Evolutionary conservation across 1,140 invertebrate species (phyloP).

Genomic region (Ceratina australensis): DNA sequence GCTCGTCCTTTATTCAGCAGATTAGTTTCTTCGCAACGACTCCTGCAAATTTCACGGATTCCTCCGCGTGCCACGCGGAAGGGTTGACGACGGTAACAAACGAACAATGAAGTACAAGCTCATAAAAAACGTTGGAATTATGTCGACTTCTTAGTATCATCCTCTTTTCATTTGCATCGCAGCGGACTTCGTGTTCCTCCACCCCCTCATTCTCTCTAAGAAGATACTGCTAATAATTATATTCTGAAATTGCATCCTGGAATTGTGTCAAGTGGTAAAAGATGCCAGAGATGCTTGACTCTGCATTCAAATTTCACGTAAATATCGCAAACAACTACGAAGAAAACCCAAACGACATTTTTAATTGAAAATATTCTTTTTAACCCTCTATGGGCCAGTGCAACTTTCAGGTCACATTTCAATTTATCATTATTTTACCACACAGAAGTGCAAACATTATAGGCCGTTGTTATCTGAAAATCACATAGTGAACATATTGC

Average conservation of each 20-base stretch:
- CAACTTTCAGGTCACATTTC: no score
- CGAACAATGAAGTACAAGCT: neutral
- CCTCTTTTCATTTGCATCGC: neutral
- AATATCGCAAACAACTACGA: neutral
- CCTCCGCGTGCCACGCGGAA: neutral
- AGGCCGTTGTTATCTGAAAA: no score
- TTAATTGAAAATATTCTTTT: neutral
- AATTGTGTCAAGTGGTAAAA: neutral
- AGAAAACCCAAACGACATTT: neutral
- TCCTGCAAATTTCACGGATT: neutral
- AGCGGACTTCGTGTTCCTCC: neutral
- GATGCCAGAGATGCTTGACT: neutral
- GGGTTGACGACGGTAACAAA: no score
- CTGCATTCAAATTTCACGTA: slow-evolving; percentile 12
- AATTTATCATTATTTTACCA: no score
- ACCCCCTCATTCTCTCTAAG: neutral
- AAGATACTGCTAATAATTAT: slow-evolving; percentile 10
- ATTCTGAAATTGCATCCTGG: neutral
- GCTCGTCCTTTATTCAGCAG: neutral
- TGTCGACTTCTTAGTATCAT: neutral
- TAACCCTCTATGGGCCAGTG: no score
- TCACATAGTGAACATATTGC: no score
- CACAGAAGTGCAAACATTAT: no score
- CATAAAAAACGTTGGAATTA: neutral
- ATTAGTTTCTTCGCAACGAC: neutral